Evolutionary conservation across 1,140 invertebrate species (phyloP), one percentile per base, ranked within the genome.

Genomic region (Bombus picipes): DNA sequence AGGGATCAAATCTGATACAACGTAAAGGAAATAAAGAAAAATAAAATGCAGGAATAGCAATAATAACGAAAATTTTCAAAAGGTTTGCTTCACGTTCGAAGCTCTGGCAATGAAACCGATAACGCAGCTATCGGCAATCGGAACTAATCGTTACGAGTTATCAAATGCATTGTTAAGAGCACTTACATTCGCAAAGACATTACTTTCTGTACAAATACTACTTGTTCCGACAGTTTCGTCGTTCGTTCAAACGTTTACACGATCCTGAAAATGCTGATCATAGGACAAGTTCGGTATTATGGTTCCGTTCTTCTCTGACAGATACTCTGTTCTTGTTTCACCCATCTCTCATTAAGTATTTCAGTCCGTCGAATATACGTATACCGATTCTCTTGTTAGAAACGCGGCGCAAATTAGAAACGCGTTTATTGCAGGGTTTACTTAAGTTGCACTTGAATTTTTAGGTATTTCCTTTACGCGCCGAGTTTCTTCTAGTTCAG

Each of bases 101-200:
- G 62, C 73, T 70, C 2, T 66, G 37, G 2, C 73, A 39, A 25
- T 43, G n/a, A 41, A 59, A 78, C 15, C 22, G 37, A 43, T 68
- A 89, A 80, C 34, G 70, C n/a, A 87, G 43, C 41, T 15, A 79
- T 47, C 10, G 43, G 68, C 28, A 66, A 82, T 70, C 34, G 62
- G 18, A 75, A 37, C 57, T 41, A 53, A 86, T 81, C 32, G 57
- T 83, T 86, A 76, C 76, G 83, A 70, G 43, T 85, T 82, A 82
- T 77, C 70, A 89, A 89, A 80, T 86, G 80, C 84, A 80, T 68
- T 75, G 13, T 89, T 89, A 89, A 89, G 88, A 89, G 88, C 88
- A 89, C 88, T 89, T 89, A 84, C 59, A 76, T 83, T 81, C 81
- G 57, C 77, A 53, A 81, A 47, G 66, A 86, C 37, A 57, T 43